phyloP scores from a whole-genome alignment of 2,797 vertebrate genomes.

The Zenarchopterus dispar region DNA sequence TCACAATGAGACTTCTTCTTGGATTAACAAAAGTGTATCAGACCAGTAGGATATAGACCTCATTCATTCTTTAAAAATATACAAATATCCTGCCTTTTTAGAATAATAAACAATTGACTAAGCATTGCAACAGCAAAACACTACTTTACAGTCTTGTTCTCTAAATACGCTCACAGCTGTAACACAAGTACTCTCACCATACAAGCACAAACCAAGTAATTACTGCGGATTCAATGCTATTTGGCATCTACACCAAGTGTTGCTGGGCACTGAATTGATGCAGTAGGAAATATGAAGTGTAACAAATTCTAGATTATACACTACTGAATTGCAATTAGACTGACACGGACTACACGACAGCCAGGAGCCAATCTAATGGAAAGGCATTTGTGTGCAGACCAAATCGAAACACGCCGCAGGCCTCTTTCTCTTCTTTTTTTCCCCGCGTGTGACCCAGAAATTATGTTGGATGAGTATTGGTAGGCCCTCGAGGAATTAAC shows the following conservation, averaged over 20 bases:
- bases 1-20: constrained; percentile 45
- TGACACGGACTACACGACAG: constrained; percentile 46
- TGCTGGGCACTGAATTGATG: constrained; percentile 48
- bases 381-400: constrained; percentile 40
- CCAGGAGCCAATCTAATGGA: constrained; percentile 40
- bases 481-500: constrained; percentile 39
- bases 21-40: constrained; percentile 52
- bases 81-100: constrained; percentile 33
- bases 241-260: constrained; percentile 44
- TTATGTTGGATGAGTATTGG: constrained; percentile 51
- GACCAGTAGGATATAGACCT: constrained; percentile 23
- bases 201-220: constrained; percentile 58
- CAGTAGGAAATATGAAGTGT: constrained; percentile 66
- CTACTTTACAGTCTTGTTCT: constrained; percentile 39
- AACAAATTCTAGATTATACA: constrained; percentile 77
- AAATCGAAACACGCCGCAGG: constrained; percentile 33
- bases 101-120: constrained; percentile 43
- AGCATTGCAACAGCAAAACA: constrained; percentile 42
- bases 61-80: constrained; percentile 47
- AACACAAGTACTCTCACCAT: constrained; percentile 37
- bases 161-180: constrained; percentile 52
- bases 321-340: constrained; percentile 75
- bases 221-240: constrained; percentile 50
- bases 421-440: constrained; percentile 16
- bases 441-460: constrained; percentile 74